Evolutionary conservation across 2,113 vertebrate genomes (phyloP).

Genomic region (Oncorhynchus nerka): DNA sequence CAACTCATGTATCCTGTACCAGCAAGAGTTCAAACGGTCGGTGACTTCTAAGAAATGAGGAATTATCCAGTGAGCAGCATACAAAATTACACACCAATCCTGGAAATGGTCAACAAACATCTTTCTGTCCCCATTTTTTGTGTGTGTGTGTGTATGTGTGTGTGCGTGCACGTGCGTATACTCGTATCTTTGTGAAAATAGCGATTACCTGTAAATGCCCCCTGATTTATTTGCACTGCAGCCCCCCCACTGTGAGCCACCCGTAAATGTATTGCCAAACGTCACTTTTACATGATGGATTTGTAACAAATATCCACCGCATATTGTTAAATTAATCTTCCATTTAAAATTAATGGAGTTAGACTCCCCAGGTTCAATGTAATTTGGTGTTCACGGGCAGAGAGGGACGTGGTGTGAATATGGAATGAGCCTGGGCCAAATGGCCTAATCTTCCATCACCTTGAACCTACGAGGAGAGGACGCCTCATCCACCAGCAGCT

Average conservation of each 20-base stretch:
- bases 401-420: conserved; percentile 85
- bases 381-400: conserved; percentile 97
- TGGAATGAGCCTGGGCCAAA: conserved; percentile 91
- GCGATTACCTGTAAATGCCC: conserved; percentile 88
- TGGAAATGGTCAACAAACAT: neutral
- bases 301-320: conserved; percentile 99
- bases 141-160: neutral
- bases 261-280: conserved; percentile 93
- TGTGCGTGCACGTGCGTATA: neutral
- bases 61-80: neutral
- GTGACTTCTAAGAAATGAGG: neutral
- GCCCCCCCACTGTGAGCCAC: conserved; percentile 81
- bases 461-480: conserved; percentile 97
- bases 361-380: conserved; percentile 99
- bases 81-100: neutral
- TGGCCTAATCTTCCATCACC: conserved; percentile 99
- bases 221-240: conserved; percentile 90
- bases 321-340: conserved; percentile 99
- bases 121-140: neutral
- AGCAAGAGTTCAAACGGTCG: neutral
- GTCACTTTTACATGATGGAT: conserved; percentile 99
- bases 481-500: conserved; percentile 89
- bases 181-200: conserved; percentile 71
- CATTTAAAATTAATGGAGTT: conserved; percentile 99
- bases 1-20: neutral